Evolutionary conservation across 2,888 invertebrate genomes (phyloP).

Genomic region (Leptinotarsa rubiginosa): DNA sequence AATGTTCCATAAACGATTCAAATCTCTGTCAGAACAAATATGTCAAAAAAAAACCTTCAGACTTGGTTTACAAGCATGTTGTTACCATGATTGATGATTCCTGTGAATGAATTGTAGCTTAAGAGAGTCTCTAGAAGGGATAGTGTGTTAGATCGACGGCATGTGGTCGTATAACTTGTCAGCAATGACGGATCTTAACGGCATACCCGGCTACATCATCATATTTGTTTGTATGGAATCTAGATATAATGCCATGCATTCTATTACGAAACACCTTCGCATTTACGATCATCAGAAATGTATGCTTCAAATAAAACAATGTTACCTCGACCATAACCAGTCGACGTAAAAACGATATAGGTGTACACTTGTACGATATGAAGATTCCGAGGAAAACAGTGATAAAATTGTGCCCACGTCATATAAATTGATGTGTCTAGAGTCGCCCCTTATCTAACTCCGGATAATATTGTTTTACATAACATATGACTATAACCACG

Average conservation of each 20-base stretch:
- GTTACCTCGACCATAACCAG: background rate
- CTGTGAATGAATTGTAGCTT: slow-evolving; percentile 35
- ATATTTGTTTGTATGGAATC: slow-evolving; percentile 2
- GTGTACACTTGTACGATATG: slow-evolving; percentile 7
- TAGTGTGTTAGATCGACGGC: slow-evolving; percentile 27
- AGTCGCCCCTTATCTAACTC: slow-evolving; percentile 26
- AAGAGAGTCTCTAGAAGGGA: slow-evolving; percentile 28
- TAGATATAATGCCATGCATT: background rate
- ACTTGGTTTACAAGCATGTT: slow-evolving; percentile 30
- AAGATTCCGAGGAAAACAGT: slow-evolving; percentile 21
- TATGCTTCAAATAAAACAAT: slow-evolving; percentile 11
- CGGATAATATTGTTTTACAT: slow-evolving; percentile 28
- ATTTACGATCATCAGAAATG: background rate
- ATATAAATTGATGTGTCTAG: slow-evolving; percentile 23
- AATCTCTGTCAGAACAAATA: slow-evolving; percentile 15
- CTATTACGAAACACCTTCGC: slow-evolving; percentile 4
- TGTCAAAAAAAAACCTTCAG: slow-evolving; percentile 27
- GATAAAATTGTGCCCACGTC: slow-evolving; percentile 21
- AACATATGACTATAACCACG: slow-evolving; percentile 3
- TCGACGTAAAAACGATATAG: slow-evolving; percentile 10
- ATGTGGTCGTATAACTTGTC: slow-evolving; percentile 24
- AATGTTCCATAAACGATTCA: slow-evolving; percentile 1
- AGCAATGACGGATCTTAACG: slow-evolving; percentile 15
- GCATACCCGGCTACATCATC: background rate
- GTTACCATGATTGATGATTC: slow-evolving; percentile 40